phyloP scores from a whole-genome alignment of 2,113 vertebrate species.

The Engraulis encrasicolus region DNA sequence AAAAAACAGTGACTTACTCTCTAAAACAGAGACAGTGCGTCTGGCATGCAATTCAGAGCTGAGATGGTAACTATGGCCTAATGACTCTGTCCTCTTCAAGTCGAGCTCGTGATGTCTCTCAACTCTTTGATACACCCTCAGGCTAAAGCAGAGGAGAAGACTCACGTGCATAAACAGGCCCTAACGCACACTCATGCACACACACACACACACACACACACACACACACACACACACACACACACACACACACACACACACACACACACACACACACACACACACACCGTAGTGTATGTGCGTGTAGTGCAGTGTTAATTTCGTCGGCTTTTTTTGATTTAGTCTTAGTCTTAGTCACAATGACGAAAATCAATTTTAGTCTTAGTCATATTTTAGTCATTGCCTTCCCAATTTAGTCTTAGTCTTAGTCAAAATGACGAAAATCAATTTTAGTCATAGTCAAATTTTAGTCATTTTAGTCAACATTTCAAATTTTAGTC shows the following conservation, averaged over 20 bases:
- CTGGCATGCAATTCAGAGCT: slow-evolving; percentile 65
- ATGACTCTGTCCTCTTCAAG: slow-evolving; percentile 86
- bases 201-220: neutral
- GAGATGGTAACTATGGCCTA: slow-evolving; percentile 86
- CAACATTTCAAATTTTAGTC: no score
- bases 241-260: neutral
- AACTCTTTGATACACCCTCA: slow-evolving; percentile 2
- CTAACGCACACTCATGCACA: neutral
- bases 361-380: no score
- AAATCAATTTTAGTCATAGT: no score
- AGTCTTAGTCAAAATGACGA: no score
- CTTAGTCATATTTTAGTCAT: no score
- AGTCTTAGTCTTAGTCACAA: no score
- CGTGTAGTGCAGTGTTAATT: no score
- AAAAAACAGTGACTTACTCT: slow-evolving; percentile 66
- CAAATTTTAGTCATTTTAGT: no score
- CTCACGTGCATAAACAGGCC: neutral
- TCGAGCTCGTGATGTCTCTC: slow-evolving; percentile 53
- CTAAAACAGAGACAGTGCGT: slow-evolving; percentile 71
- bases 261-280: neutral
- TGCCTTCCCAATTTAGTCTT: no score
- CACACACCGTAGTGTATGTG: neutral
- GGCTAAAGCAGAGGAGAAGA: neutral
- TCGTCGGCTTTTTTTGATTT: no score
- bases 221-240: neutral